Conservation (phyloP, 2,113 vertebrate genomes). For the Hippoglossus stenolepis region DNA sequence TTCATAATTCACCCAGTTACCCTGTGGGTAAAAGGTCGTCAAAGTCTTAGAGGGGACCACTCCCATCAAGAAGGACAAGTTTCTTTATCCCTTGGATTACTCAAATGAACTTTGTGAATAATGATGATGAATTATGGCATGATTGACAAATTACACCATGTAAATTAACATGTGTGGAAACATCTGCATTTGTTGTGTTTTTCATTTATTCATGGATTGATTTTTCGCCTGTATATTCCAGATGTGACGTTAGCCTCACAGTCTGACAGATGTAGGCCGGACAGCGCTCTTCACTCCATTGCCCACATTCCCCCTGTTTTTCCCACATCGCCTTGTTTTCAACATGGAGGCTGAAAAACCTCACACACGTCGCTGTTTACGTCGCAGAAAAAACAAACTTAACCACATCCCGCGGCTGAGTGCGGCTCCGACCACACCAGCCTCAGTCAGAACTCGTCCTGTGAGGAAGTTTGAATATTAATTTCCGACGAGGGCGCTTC, state of each 20-base stretch:
- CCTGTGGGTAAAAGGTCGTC: no score
- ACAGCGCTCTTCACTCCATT: slow-evolving; percentile 70
- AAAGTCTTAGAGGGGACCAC: not conserved
- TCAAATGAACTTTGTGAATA: not conserved
- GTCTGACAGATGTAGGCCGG: not conserved
- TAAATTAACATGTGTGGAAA: no score
- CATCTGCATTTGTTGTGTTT: no score
- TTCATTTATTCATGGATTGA: no score
- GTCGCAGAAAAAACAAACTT: not conserved
- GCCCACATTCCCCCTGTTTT: slow-evolving; percentile 79
- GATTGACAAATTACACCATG: no score
- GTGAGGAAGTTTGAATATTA: slow-evolving; percentile 6
- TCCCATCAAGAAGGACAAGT: not conserved
- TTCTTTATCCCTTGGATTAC: not conserved
- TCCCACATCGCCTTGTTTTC: slow-evolving; percentile 80
- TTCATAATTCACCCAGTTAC: no score
- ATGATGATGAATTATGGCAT: no score
- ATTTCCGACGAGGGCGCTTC: not conserved
- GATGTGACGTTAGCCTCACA: not conserved
- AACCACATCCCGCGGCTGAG: not conserved
- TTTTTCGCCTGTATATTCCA: not conserved
- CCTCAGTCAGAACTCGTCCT: no score
- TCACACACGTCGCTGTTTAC: slow-evolving; percentile 53
- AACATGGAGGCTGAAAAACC: slow-evolving; percentile 80
- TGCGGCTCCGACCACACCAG: not conserved